Evolutionary conservation across 2,888 invertebrate genomes (phyloP), one percentile per base, ranked within the genome.

Genomic region (Drosophila algonquin): DNA sequence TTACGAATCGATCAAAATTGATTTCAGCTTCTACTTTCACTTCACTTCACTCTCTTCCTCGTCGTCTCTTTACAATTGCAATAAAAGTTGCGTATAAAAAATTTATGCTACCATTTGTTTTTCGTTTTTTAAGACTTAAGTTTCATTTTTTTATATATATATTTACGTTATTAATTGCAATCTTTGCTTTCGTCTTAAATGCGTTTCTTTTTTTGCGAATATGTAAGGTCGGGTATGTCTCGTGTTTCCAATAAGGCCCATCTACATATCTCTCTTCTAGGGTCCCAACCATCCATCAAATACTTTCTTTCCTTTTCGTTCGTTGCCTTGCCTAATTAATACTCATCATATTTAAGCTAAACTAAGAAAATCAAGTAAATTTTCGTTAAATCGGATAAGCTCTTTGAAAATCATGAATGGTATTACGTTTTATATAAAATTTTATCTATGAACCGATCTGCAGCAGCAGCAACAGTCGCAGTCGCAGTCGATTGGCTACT

Each of bases 221-320:
- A 89, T 89, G 86, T 89, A 71, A 69, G 63, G 72, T 89, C 51
- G 84, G 89, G 89, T 89, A 89, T 88, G 86, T 86, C 65, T 88
- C 70, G 52, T 40, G 80, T 76, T 89, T 61, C 69, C 63, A 75
- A 74, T 62, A 35, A 57, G 62, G 67, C 63, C 58, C 64, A 60
- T 71, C 76, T 30, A 24, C 10, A 32, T 32, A 30, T 35, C 72
- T 80, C 63, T 72, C 30, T 30, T 30, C 30, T 8, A 8, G 30
- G 30, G 8, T 7, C 30, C 60, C 70, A 67, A 52, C 60, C 62
- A 54, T 63, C 46, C 40, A 50, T 35, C 52, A 62, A 74, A 68
- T 74, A 62, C 67, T 56, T 47, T 12, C 40, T 32, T 30, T 53
- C n/a, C 67, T 53, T 51, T 14, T 27, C 70, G 48, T 82, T 88